Percentiles rank a stretch among this genome's conserved stretches.
Conservation (phyloP, 2,888 invertebrate species). For the Tetranychus truncatus region DNA sequence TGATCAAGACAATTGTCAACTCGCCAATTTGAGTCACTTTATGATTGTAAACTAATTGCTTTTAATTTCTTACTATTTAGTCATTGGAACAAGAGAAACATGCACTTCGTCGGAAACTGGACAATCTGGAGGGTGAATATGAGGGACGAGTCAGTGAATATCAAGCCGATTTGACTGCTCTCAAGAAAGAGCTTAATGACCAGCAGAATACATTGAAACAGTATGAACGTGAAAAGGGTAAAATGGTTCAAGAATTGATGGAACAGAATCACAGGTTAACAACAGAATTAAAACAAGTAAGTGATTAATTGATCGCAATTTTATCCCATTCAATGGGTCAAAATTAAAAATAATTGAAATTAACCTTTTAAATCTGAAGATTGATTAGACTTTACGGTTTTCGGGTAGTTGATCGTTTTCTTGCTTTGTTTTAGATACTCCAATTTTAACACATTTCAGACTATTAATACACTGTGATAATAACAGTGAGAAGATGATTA, state of each 20-base stretch:
- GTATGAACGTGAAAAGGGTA: slow-evolving; percentile 50
- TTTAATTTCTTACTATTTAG: slow-evolving; percentile 37
- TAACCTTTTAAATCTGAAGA: no score
- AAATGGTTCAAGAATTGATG: slow-evolving; percentile 59
- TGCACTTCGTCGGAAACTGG: slow-evolving; percentile 59
- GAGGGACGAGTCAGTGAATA: slow-evolving; percentile 68
- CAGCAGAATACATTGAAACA: slow-evolving; percentile 30
- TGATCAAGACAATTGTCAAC: no score
- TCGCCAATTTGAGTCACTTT: not conserved
- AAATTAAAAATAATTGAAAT: no score
- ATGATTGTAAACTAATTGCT: not conserved
- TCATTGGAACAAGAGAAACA: slow-evolving; percentile 83
- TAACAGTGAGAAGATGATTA: not conserved
- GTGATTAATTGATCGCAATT: not conserved
- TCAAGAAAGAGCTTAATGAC: slow-evolving; percentile 53
- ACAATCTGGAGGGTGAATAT: slow-evolving; percentile 67
- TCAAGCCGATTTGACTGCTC: slow-evolving; percentile 64
- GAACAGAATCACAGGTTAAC: slow-evolving; percentile 74
- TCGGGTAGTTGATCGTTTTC: no score
- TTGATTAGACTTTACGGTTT: no score
- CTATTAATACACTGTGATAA: not conserved
- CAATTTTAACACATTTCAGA: not conserved
- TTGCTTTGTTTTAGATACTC: no score
- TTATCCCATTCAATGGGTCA: not conserved
- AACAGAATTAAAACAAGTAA: slow-evolving; percentile 60